Base-by-base conservation (phyloP, 2,888 invertebrate genomes). In the Patella caerulea region DNA sequence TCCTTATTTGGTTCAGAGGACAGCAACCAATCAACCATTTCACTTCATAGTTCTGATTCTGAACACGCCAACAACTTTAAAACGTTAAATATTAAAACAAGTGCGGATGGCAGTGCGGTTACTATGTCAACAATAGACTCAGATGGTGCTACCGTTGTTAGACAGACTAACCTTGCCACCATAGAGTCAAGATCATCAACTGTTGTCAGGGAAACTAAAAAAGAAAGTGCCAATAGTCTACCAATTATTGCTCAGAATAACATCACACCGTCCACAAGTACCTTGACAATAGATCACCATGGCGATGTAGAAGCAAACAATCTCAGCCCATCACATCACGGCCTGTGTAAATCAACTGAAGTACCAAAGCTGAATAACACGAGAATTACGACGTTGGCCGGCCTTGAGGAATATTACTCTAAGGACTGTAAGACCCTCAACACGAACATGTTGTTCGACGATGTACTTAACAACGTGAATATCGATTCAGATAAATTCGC, bases 341-440 rank as follows among this genome's bases (percentile, higher is more conserved):
- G 65, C 65, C 65, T 9, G 65, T 24, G 24, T 65, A 65, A 65
- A 19, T 24, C 19, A 19, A 24, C 24, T 17, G 65, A n/a, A 53
- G 29, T 74, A 2, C n/a, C 71, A 14, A 73, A 73, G 24, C 65
- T 84, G 34, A 84, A 86, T 71, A 84, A 83, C 80, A 82, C 81
- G 17, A 72, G 82, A 12, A 65, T 78, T 14, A 59, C 81, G 9
- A 79, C 77, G 7, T 73, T 78, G 9, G 84, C 86, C 0, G 82
- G 83, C 15, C 80, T 93, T 54, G 93, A 93, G 80, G 93, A 94
- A 79, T 93, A 93, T 80, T 91, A 89, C 85, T 89, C 93, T 59
- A 94, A 94, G 88, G 93, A 94, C 80, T 93, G 93, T 0, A 94
- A 94, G 88, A 94, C 93, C 1, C 92, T 93, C 69, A 94, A 94